These are phyloP conservation scores for Psittacula cyanocephala DNA, from an alignment of 2,113 vertebrate genomes.

Conservation along the genomic window DNA sequence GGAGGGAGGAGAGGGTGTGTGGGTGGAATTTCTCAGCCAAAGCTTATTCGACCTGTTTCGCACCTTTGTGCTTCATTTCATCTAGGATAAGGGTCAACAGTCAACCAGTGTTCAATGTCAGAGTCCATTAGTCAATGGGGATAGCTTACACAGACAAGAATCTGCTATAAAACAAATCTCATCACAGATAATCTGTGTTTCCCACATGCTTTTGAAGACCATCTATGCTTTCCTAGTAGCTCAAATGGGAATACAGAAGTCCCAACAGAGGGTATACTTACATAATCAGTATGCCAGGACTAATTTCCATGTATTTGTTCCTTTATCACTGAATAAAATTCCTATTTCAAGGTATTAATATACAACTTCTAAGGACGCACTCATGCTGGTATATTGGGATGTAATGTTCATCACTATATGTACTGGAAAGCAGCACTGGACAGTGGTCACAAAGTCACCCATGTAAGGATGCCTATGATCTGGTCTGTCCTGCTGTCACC, in stretches of 20 bases:
- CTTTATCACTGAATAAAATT: background rate
- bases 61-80: background rate
- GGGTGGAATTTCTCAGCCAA: background rate
- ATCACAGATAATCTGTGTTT: background rate
- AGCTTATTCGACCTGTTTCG: background rate
- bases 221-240: background rate
- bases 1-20: background rate
- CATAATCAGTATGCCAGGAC: background rate
- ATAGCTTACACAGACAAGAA: background rate
- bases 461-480: fast-evolving
- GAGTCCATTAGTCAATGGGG: background rate
- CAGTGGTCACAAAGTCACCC: background rate
- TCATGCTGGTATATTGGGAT: background rate
- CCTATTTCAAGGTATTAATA: background rate
- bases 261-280: background rate
- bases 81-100: background rate
- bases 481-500: background rate
- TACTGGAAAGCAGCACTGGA: background rate
- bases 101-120: background rate
- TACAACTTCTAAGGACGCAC: fast-evolving
- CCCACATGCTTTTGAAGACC: background rate
- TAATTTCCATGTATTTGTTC: background rate
- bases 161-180: background rate
- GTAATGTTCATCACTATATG: background rate
- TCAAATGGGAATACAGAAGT: background rate